Base-by-base conservation (phyloP, 2,888 invertebrate genomes). In the Metalampra italica region DNA sequence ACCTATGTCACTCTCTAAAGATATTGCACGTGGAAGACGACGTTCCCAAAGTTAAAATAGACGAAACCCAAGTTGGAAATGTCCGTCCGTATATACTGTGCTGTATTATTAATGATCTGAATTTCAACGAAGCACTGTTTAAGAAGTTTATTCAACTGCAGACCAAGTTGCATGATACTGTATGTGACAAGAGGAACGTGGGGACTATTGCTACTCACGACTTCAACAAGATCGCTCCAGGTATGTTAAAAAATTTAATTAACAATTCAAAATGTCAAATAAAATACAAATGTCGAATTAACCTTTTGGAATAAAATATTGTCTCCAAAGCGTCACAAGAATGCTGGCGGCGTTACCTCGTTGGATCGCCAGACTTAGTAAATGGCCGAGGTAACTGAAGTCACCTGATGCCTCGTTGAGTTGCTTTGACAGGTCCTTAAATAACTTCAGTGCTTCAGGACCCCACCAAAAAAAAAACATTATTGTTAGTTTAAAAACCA, bases 201-300 rank as follows among this genome's bases (percentile, higher is more conserved):
- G 94, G 95, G 0, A 96, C 96, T 0, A 94, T 96, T 51, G 96
- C 96, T 3, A 96, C 96, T 0, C 97, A 97, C 75, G 96, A 96
- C 73, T 78, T 94, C 55, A 86, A 81, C 38, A 92, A 92, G 63
- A 82, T 96, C 52, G 79, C 90, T 34, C 73, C 92, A 82, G 82
- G 91, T 93, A 53, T 58, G 68, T 59, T 11, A 39, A 12, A 0
- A n/a, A n/a, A n/a, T n/a, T n/a, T n/a, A n/a, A n/a, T n/a, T n/a
- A n/a, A n/a, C n/a, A 44, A n/a, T 34, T 44, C n/a, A n/a, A n/a
- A n/a, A n/a, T n/a, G n/a, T n/a, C n/a, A n/a, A n/a, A n/a, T n/a
- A n/a, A n/a, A n/a, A n/a, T n/a, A n/a, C n/a, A n/a, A n/a, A n/a
- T n/a, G n/a, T n/a, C n/a, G n/a, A n/a, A n/a, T n/a, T n/a, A n/a